Conservation (phyloP, 2,888 invertebrate genomes). For the Drosophila phalerata region DNA sequence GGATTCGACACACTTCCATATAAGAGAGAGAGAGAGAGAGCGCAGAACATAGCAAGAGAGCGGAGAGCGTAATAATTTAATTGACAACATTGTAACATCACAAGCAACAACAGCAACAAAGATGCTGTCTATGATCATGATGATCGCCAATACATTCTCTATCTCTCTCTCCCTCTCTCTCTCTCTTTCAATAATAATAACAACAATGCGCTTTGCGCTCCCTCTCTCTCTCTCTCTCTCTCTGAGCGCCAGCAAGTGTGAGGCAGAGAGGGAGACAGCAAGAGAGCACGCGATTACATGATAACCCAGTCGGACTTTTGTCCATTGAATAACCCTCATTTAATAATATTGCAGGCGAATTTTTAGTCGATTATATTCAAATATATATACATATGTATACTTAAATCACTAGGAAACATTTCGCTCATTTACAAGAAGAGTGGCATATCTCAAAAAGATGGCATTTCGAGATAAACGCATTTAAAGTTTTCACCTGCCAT, state of each 20-base stretch:
- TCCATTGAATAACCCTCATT: constrained; percentile 14
- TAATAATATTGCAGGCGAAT: constrained; percentile 2
- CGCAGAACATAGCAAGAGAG: background rate
- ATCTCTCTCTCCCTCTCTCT: background rate
- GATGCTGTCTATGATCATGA: constrained; percentile 2
- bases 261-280: background rate
- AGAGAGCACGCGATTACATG: constrained; percentile 17
- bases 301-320: constrained; percentile 28
- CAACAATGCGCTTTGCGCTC: background rate
- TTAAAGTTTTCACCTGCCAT: too few relatives aligned
- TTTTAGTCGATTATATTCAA: background rate
- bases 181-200: background rate
- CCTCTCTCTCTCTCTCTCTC: background rate
- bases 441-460: too few relatives aligned
- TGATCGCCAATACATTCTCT: constrained; percentile 11
- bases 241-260: background rate
- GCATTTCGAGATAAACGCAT: too few relatives aligned
- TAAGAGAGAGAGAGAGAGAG: background rate
- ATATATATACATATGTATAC: background rate
- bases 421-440: too few relatives aligned
- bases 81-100: constrained; percentile 8
- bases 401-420: constrained; percentile 6
- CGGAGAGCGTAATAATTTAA: constrained; percentile 12
- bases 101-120: constrained; percentile 2
- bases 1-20: constrained; percentile 10